Conservation (phyloP, 2,113 vertebrate species). For the Tachysurus fulvidraco region DNA sequence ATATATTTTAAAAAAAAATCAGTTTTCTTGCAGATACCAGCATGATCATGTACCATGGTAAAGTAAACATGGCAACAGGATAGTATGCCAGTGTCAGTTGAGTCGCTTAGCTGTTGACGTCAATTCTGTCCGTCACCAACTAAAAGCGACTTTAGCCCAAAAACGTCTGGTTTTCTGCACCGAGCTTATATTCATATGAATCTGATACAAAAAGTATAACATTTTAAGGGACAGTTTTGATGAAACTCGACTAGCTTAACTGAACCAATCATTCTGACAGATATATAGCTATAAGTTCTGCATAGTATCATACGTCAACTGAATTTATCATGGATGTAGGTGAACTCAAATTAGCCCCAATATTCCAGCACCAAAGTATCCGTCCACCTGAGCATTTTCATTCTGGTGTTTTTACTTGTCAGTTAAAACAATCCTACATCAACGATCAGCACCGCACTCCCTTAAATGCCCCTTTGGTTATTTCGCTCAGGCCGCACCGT, state of each 20-base stretch:
- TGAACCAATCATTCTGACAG: neutral
- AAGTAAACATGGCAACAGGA: neutral
- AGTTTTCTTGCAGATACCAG: neutral
- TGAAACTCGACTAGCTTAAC: neutral
- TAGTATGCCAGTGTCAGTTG: neutral
- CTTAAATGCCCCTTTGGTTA: neutral
- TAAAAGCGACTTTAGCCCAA: neutral
- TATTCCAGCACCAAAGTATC: neutral
- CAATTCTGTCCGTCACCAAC: neutral
- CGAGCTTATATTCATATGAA: neutral
- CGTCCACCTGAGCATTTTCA: neutral
- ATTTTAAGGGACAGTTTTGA: neutral
- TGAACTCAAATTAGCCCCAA: neutral
- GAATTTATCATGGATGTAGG: neutral
- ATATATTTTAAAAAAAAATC: no score
- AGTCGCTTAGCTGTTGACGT: neutral
- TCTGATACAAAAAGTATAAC: neutral
- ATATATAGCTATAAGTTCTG: neutral
- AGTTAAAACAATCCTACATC: neutral
- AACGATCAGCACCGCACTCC: neutral
- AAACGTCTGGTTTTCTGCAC: neutral
- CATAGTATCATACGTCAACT: neutral
- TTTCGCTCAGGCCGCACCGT: slow-evolving; percentile 46
- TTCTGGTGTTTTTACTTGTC: neutral
- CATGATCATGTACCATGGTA: neutral